Conservation (phyloP, 2,888 invertebrate genomes). For the Pyrgus malvae region DNA sequence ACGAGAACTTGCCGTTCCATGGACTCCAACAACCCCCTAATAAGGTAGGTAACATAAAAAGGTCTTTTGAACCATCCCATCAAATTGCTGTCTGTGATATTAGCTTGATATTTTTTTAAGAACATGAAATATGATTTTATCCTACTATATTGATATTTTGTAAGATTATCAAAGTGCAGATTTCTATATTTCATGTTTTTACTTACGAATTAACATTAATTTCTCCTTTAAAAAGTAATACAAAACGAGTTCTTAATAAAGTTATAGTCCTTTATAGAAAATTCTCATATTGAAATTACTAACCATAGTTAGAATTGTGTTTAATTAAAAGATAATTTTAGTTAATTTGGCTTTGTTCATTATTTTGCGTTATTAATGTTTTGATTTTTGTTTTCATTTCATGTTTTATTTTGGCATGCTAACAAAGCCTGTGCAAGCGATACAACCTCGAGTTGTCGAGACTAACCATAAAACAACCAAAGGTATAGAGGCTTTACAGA, state of each 20-base stretch:
- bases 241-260: no score
- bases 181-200: no score
- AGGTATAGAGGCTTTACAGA: conserved; percentile 67
- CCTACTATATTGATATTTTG: background rate
- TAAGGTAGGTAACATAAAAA: no score
- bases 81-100: no score
- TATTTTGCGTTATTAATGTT: conserved; percentile 61
- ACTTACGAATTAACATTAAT: no score
- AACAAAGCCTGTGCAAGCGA: conserved; percentile 79
- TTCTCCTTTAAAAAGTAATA: no score
- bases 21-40: conserved; percentile 96
- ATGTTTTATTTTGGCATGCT: conserved; percentile 68
- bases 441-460: conserved; percentile 77
- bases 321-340: background rate
- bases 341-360: conserved; percentile 39
- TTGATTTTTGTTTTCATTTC: conserved; percentile 63
- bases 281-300: no score
- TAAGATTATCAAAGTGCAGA: no score
- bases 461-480: conserved; percentile 60
- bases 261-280: no score
- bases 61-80: no score
- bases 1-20: conserved; percentile 97
- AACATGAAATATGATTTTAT: background rate
- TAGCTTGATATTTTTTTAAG: background rate
- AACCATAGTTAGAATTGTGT: no score